Evolutionary conservation across 2,113 vertebrate species (phyloP).

Genomic region (Seriola rivoliana): DNA sequence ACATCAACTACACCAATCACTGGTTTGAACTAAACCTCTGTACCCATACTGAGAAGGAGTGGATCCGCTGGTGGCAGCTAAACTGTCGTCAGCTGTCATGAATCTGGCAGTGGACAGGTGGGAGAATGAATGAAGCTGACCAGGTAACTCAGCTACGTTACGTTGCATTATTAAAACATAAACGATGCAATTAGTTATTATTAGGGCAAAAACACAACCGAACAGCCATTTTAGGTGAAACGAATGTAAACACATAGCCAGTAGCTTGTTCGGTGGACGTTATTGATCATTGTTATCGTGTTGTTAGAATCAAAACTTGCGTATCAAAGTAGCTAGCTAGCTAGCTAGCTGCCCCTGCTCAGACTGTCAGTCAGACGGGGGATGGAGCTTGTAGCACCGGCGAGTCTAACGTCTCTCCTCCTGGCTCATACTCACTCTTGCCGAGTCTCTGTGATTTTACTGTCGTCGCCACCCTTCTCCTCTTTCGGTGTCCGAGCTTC

Average conservation of each 20-base stretch:
- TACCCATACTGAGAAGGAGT: background rate
- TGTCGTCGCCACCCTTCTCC: slow-evolving; percentile 71
- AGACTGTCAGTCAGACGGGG: slow-evolving; percentile 60
- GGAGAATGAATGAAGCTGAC: slow-evolving; percentile 68
- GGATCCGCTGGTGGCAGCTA: background rate
- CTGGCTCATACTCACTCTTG: slow-evolving; percentile 78
- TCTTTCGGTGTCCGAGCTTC: slow-evolving; percentile 74
- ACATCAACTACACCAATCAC: background rate
- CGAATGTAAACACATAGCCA: background rate
- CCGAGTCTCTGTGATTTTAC: slow-evolving; percentile 67
- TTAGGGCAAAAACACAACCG: background rate
- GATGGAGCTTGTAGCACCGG: slow-evolving; percentile 27
- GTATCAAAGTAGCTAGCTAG: slow-evolving; percentile 38
- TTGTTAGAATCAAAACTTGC: slow-evolving; percentile 39
- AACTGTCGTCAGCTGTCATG: background rate
- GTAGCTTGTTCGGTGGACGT: background rate
- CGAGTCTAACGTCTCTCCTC: background rate
- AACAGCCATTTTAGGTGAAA: fast-evolving
- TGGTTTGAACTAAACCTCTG: too few relatives aligned
- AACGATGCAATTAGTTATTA: background rate
- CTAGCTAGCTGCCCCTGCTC: slow-evolving; percentile 32
- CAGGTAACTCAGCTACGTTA: background rate
- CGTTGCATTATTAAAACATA: background rate
- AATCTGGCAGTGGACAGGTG: background rate
- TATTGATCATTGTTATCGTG: background rate